A percentile compares a stretch with the other conserved stretches of the same genome.
phyloP scores from a whole-genome alignment of 2,113 vertebrate species.

The Percopsis transmontana region DNA sequence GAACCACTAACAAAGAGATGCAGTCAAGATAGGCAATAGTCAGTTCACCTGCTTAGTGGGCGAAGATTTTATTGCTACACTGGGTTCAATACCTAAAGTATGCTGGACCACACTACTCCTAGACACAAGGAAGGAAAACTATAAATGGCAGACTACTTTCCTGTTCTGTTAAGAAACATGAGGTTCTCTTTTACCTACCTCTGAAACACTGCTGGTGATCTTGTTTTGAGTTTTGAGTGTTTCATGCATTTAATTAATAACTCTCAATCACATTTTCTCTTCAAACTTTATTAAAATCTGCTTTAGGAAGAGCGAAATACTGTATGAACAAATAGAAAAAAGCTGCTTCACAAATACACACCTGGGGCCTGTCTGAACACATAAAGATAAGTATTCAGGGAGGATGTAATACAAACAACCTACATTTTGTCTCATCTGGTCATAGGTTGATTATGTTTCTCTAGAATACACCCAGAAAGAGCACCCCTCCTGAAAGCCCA shows the following conservation, averaged over 20 bases:
- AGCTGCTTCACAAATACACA: constrained; percentile 57
- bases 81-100: not conserved
- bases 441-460: not conserved
- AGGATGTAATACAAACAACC: constrained; percentile 2
- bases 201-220: constrained; percentile 3
- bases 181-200: too few relatives aligned
- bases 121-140: too few relatives aligned
- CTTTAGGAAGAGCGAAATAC: constrained; percentile 63
- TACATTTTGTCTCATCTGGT: not conserved
- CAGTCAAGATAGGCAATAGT: constrained; percentile 47
- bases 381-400: not conserved
- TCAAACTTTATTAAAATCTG: constrained; percentile 75
- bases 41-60: not conserved
- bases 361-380: constrained; percentile 22
- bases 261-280: constrained; percentile 28
- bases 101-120: too few relatives aligned
- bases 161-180: not conserved
- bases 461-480: not conserved
- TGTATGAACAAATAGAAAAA: constrained; percentile 66
- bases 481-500: not conserved
- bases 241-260: constrained; percentile 35
- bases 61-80: not conserved
- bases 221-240: not conserved
- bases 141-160: too few relatives aligned
- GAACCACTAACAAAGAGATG: constrained; percentile 79